Conservation (phyloP, 2,797 vertebrate genomes). For the Hydrocynus forskahlii region DNA sequence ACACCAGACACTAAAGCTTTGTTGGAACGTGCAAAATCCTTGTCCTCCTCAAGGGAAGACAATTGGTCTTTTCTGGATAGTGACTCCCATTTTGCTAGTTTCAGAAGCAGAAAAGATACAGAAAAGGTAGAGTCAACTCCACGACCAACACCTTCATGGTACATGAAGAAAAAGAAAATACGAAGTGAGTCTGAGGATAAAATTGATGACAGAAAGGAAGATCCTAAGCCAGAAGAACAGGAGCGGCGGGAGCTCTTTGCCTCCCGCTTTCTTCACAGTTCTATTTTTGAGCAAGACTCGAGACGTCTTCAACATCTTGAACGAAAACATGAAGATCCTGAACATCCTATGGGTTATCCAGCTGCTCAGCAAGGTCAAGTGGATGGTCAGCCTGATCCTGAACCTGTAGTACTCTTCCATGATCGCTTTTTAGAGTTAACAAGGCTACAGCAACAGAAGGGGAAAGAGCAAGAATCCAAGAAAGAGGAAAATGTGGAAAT, state of each 20-base stretch:
- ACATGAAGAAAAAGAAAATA: constrained; percentile 98
- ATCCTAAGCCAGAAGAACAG: constrained; percentile 94
- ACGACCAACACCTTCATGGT: constrained; percentile 95
- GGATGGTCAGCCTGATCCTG: constrained; percentile 82
- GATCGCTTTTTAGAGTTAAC: constrained; percentile 91
- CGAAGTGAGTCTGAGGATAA: constrained; percentile 94
- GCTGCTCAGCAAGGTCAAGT: constrained; percentile 79
- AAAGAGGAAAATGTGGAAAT: constrained; percentile 58
- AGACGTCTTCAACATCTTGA: constrained; percentile 94
- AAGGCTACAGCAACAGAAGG: constrained; percentile 91
- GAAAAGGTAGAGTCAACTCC: constrained; percentile 94
- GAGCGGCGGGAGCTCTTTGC: constrained; percentile 95
- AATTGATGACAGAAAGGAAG: constrained; percentile 93
- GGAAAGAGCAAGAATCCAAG: constrained; percentile 85
- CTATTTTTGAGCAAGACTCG: constrained; percentile 97
- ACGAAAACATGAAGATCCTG: constrained; percentile 91
- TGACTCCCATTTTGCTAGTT: constrained; percentile 92
- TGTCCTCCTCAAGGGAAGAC: constrained; percentile 96
- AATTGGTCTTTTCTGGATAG: constrained; percentile 98
- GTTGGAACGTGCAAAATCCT: constrained; percentile 96
- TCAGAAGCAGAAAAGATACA: constrained; percentile 94
- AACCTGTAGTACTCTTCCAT: constrained; percentile 94
- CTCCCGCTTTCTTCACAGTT: constrained; percentile 96
- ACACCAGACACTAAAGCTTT: constrained; percentile 98
- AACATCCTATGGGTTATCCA: constrained; percentile 80